Percentiles rank a stretch among this genome's conserved stretches.
These are phyloP conservation scores for Buceros bicornis DNA, from an alignment of 2,797 vertebrate genomes.

Conservation along the genomic window DNA sequence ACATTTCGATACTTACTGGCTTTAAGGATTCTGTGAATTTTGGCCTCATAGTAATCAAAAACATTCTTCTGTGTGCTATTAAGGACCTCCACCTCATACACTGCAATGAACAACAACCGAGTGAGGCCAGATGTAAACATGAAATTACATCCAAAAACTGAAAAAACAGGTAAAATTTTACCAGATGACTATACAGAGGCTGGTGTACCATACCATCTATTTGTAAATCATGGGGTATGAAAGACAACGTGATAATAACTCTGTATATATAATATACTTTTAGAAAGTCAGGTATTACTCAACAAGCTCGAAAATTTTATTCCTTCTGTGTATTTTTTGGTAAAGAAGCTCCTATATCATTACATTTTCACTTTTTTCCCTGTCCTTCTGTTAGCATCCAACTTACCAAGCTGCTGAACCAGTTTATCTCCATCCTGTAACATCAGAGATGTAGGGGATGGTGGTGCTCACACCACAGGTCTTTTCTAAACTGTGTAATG, in stretches of 20 bases:
- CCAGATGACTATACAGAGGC: not conserved
- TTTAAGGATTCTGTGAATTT: conserved; percentile 71
- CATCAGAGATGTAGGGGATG: not conserved
- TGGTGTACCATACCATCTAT: not conserved
- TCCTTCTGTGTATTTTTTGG: not conserved
- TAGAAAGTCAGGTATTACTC: not conserved
- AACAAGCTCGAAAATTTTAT: not conserved
- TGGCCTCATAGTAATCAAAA: conserved; percentile 65
- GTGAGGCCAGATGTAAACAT: not conserved
- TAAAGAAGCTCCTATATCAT: not conserved
- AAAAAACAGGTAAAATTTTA: not conserved
- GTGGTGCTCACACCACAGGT: not conserved
- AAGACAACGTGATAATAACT: not conserved
- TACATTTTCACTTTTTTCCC: not conserved
- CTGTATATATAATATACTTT: not conserved
- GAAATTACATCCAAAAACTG: not conserved
- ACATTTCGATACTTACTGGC: conserved; percentile 55
- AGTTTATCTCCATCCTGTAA: not conserved
- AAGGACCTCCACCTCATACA: conserved; percentile 59
- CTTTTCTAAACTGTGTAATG: not conserved
- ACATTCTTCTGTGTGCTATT: conserved; percentile 66
- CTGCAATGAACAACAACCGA: conserved; percentile 46
- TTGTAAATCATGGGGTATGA: not conserved
- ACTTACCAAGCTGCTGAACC: not conserved
- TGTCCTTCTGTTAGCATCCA: not conserved